A percentile compares a stretch with the other conserved stretches of the same genome.
Conservation (phyloP, 92 coral and sea anemone genomes). For the Epizoanthus illoricatus region DNA sequence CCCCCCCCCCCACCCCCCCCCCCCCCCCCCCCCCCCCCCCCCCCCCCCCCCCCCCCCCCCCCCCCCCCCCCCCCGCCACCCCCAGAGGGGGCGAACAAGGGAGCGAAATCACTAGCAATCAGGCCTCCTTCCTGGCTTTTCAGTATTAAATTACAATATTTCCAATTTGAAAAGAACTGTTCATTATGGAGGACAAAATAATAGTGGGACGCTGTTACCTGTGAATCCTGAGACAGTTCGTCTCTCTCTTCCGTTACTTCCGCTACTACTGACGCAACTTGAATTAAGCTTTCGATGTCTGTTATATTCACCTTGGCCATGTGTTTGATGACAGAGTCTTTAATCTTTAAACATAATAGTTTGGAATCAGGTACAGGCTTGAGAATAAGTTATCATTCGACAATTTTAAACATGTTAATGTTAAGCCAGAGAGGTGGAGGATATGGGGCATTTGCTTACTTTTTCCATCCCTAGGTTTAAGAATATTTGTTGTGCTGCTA, state of each 20-base stretch:
- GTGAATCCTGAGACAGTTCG: constrained; percentile 72
- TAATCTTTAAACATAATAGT: constrained; percentile 47
- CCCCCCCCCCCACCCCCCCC: too few relatives aligned
- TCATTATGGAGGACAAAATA: not conserved
- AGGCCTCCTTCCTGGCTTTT: too few relatives aligned
- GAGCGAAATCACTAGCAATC: too few relatives aligned
- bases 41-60: too few relatives aligned
- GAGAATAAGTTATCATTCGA: not conserved
- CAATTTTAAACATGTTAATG: not conserved
- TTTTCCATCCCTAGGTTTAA: too few relatives aligned
- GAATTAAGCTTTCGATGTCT: constrained; percentile 68
- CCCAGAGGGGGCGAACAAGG: too few relatives aligned
- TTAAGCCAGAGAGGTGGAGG: too few relatives aligned
- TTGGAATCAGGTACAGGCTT: not conserved
- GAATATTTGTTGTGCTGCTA: too few relatives aligned
- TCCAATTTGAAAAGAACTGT: not conserved
- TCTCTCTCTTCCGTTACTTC: constrained; percentile 72
- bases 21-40: too few relatives aligned
- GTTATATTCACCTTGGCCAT: constrained; percentile 69
- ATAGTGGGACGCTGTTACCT: constrained; percentile 51
- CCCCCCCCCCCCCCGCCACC: too few relatives aligned
- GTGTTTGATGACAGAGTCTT: constrained; percentile 77
- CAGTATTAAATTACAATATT: not conserved
- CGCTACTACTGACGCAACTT: constrained; percentile 81
- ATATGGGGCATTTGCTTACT: too few relatives aligned